Percentiles rank a stretch among this genome's conserved stretches.
These are phyloP conservation scores for Phymorhynchus buccinoides DNA, from an alignment of 1,140 invertebrate species.

Conservation along the genomic window DNA sequence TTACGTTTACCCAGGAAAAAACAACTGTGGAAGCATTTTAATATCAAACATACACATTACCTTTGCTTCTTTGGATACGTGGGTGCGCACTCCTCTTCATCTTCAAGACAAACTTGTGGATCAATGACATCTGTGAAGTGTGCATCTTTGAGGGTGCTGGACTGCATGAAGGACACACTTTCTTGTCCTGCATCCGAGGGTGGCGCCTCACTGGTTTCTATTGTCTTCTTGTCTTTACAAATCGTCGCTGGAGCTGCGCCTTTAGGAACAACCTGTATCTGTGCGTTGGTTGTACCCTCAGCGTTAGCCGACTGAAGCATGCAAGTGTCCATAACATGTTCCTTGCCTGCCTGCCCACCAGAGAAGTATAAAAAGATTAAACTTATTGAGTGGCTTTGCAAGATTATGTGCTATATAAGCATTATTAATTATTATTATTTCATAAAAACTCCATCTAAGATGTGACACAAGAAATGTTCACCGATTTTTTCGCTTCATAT, in stretches of 20 bases:
- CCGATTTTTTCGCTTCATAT: no score
- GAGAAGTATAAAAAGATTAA: background rate
- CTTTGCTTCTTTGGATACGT: background rate
- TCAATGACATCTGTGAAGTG: background rate
- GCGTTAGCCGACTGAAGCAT: background rate
- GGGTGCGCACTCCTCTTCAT: background rate
- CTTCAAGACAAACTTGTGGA: background rate
- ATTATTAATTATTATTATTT: no score
- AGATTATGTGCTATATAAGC: no score
- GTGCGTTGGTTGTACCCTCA: background rate
- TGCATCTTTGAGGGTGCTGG: background rate
- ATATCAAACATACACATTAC: background rate
- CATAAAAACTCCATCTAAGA: no score
- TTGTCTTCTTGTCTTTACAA: background rate
- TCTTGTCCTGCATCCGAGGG: background rate
- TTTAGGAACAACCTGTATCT: background rate
- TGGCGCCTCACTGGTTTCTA: background rate
- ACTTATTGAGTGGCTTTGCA: no score
- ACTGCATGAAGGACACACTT: no score
- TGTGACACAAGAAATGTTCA: no score
- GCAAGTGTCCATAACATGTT: background rate
- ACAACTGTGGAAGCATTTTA: no score
- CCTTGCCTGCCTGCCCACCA: conserved; percentile 8
- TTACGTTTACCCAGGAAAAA: no score
- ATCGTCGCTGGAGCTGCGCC: background rate